Base-by-base conservation (phyloP, 2,888 invertebrate genomes). In the Unio pictorum region DNA sequence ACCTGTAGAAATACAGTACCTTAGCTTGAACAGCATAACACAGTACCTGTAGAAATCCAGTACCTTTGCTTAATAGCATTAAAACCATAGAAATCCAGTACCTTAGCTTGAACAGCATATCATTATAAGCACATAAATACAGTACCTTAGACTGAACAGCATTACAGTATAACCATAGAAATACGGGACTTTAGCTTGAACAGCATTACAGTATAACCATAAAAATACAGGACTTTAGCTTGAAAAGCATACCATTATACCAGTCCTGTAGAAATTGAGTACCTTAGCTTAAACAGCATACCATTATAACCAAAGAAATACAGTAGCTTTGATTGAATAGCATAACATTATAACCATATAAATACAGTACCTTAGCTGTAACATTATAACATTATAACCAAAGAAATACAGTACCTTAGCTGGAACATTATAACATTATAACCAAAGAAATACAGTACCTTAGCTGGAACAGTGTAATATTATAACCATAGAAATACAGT, bases 31-130 rank as follows among this genome's bases (percentile, higher is more conserved):
- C 97, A 28, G 98, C 98, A 90, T 98, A 99, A 4, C 28, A 28
- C 4, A 3, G 4, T 3, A 28, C 6, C 30, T 30, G 59, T 20
- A 23, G 28, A 61, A 61, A 26, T 23, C 23, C 72, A 74, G 58
- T 72, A 91, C 91, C 88, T 96, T 96, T 23, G 97, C 98, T 91
- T 99, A 99, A 0, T 98, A 99, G 0, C 30, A 30, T 30, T 5
- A 30, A 5, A 4, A 5, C 30, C 5, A 59, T 20, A 23, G 28
- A 61, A 61, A 26, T 55, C 20, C 72, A 74, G 57, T 72, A 91
- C 91, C 88, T 96, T 96, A 23, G 97, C 98, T 91, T 99, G 99
- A 0, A 98, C 97, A 28, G 98, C 98, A 90, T 98, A 99, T 4
- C 30, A 30, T 30, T 30, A 30, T 30, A 30, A 4, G 5, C 5